Conservation (phyloP, 1,140 invertebrate species). For the Halotydeus destructor region DNA sequence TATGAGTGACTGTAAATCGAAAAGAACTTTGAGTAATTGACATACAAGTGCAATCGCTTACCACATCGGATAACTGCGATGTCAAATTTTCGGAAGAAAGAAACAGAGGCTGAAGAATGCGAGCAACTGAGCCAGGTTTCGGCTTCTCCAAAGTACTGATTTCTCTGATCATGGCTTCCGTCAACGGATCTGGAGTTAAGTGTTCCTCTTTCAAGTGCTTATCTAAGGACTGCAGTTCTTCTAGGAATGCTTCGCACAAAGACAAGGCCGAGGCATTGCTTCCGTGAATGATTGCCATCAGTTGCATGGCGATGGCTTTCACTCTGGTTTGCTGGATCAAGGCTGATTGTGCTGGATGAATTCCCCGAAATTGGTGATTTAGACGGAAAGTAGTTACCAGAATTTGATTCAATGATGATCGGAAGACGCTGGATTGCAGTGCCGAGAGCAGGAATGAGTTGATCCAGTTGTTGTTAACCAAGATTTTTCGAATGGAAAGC, state of each 20-base stretch:
- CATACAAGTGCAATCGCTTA: background rate
- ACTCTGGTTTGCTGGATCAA: constrained; percentile 61
- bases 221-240: constrained; percentile 33
- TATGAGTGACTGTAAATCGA: constrained; percentile 3
- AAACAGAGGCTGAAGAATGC: constrained; percentile 56
- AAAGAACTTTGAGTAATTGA: background rate
- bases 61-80: constrained; percentile 32
- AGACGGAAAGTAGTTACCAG: constrained; percentile 44
- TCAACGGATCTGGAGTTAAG: constrained; percentile 49
- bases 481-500: constrained; percentile 14
- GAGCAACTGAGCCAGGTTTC: constrained; percentile 57
- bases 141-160: constrained; percentile 52
- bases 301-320: constrained; percentile 55
- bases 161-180: constrained; percentile 49
- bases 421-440: constrained; percentile 15
- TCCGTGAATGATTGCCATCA: constrained; percentile 46
- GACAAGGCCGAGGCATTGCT: constrained; percentile 36
- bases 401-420: constrained; percentile 16
- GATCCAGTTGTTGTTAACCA: constrained; percentile 19
- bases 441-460: constrained; percentile 15
- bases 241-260: constrained; percentile 38
- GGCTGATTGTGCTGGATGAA: constrained; percentile 45
- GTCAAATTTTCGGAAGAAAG: constrained; percentile 24
- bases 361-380: constrained; percentile 58
- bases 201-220: constrained; percentile 26